Percentiles rank a stretch among this genome's conserved stretches.
phyloP scores from a whole-genome alignment of 1,140 invertebrate species.

The Hermetia illucens region DNA sequence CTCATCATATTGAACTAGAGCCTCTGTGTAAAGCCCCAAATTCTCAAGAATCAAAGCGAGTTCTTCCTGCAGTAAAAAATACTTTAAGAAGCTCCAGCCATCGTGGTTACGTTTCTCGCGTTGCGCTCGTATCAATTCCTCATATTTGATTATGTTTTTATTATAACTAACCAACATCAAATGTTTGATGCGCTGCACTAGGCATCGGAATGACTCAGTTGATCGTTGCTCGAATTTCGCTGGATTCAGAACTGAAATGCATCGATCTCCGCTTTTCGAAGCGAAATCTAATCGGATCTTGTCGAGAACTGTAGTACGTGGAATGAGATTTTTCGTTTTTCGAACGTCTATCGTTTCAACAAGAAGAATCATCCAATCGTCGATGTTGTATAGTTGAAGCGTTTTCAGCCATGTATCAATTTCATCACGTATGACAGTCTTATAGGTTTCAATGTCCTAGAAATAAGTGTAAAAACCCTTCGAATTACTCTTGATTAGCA shows the following conservation, averaged over 20 bases:
- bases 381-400: slow-evolving; percentile 55
- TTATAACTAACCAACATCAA: slow-evolving; percentile 80
- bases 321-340: slow-evolving; percentile 82
- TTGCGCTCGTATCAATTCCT: slow-evolving; percentile 80
- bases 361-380: slow-evolving; percentile 88
- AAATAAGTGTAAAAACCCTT: slow-evolving; percentile 26
- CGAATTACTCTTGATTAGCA: not conserved
- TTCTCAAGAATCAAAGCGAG: slow-evolving; percentile 90
- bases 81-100: slow-evolving; percentile 88
- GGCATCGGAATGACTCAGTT: slow-evolving; percentile 74
- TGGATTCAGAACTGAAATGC: slow-evolving; percentile 81
- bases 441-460: slow-evolving; percentile 85
- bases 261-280: slow-evolving; percentile 75
- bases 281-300: slow-evolving; percentile 91
- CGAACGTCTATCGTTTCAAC: slow-evolving; percentile 86
- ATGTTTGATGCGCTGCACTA: slow-evolving; percentile 68
- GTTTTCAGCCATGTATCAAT: slow-evolving; percentile 76
- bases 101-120: slow-evolving; percentile 79
- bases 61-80: slow-evolving; percentile 90
- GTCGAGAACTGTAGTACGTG: slow-evolving; percentile 83
- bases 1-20: slow-evolving; percentile 93
- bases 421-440: slow-evolving; percentile 69
- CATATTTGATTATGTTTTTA: slow-evolving; percentile 68
- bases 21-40: slow-evolving; percentile 85
- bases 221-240: slow-evolving; percentile 75